Conservation (phyloP, 2,113 vertebrate genomes). For the Cryptoleucopteryx plumbea region DNA sequence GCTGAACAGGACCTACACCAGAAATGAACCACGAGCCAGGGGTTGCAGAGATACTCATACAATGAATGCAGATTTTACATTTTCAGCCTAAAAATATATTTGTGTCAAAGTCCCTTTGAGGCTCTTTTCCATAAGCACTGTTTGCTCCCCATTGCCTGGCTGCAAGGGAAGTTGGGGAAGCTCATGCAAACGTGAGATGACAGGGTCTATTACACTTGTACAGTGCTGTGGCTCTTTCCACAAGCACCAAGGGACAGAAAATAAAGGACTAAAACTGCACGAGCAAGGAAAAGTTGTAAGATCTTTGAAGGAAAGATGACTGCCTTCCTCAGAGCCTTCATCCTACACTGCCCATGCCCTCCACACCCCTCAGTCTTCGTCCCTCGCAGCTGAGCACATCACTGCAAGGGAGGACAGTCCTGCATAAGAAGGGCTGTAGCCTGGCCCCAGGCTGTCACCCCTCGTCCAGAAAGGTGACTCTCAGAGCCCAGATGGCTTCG, state of each 20-base stretch:
- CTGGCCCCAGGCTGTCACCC: background rate
- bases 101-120: background rate
- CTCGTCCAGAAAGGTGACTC: background rate
- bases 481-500: background rate
- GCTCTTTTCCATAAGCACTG: background rate
- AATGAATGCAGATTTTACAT: background rate
- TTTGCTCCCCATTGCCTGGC: background rate
- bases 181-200: background rate
- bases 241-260: background rate
- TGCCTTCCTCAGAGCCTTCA: background rate
- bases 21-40: background rate
- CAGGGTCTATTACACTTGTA: background rate
- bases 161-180: background rate
- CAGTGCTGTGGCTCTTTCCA: background rate
- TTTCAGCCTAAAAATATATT: background rate
- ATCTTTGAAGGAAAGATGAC: background rate
- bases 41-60: background rate
- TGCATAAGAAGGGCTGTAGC: background rate
- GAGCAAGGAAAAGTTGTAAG: background rate
- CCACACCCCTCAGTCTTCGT: fast-evolving
- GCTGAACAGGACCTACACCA: background rate
- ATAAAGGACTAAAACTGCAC: background rate
- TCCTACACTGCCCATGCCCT: background rate
- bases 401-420: background rate
- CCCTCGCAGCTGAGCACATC: background rate